Conservation (phyloP, 2,113 vertebrate species). For the Elephantulus edwardii region DNA sequence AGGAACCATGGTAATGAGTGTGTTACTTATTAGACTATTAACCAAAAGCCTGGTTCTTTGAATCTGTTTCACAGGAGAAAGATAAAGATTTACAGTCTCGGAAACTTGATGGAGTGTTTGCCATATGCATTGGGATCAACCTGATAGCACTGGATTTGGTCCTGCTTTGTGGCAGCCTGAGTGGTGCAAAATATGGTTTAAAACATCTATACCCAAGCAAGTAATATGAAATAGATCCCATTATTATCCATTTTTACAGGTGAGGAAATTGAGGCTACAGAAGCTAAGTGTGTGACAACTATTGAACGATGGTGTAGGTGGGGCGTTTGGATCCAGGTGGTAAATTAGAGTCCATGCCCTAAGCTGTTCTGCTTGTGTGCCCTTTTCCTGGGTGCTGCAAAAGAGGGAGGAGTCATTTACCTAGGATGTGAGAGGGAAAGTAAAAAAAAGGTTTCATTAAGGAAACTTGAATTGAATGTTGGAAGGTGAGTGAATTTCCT, state of each 20-base stretch:
- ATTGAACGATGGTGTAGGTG: not conserved
- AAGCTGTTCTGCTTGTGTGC: not conserved
- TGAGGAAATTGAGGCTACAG: conserved; percentile 24
- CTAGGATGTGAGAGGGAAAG: not conserved
- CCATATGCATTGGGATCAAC: too few relatives aligned
- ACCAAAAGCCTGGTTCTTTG: too few relatives aligned
- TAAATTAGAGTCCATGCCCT: not conserved
- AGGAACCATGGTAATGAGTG: too few relatives aligned
- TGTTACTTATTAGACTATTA: too few relatives aligned
- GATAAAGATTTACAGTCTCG: too few relatives aligned
- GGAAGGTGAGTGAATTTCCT: not conserved
- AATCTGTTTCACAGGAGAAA: too few relatives aligned
- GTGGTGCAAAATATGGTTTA: not conserved
- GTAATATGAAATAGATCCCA: not conserved
- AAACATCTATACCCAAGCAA: not conserved
- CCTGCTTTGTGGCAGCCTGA: not conserved
- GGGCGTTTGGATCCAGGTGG: not conserved
- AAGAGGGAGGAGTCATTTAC: not conserved
- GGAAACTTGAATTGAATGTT: not conserved
- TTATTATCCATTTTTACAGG: not conserved
- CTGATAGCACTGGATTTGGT: too few relatives aligned
- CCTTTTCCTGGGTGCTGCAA: not conserved
- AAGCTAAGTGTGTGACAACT: not conserved
- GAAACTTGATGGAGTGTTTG: too few relatives aligned
- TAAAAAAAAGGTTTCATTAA: not conserved